Evolutionary conservation across 1,140 invertebrate species (phyloP).

Genomic region (Drosophila setifemur): DNA sequence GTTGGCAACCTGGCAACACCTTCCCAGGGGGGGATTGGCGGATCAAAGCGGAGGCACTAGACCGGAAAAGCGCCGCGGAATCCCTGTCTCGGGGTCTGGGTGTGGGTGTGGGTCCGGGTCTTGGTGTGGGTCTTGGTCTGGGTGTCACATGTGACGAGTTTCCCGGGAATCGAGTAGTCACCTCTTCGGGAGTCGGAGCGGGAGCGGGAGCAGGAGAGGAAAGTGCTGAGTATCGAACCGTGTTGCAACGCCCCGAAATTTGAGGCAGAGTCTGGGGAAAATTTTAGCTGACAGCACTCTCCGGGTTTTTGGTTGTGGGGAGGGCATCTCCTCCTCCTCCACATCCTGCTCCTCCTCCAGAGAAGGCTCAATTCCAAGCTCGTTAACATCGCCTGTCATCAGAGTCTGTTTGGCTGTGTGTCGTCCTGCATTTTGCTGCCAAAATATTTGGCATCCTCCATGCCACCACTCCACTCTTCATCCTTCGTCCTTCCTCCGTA

Average conservation of each 20-base stretch:
- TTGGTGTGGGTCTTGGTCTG: no score
- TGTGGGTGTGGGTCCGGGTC: no score
- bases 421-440: slow-evolving; percentile 68
- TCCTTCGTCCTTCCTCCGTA: not conserved
- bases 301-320: no score
- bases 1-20: slow-evolving; percentile 10
- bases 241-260: no score
- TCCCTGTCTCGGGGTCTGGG: no score
- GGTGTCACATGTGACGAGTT: slow-evolving; percentile 14
- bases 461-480: not conserved
- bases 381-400: slow-evolving; percentile 74
- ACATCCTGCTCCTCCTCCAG: not conserved
- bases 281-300: no score
- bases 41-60: slow-evolving; percentile 66
- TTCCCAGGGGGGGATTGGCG: slow-evolving; percentile 13
- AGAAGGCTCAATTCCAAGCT: slow-evolving; percentile 52
- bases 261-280: no score
- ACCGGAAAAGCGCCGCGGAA: slow-evolving; percentile 57
- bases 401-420: not conserved
- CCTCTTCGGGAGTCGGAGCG: no score
- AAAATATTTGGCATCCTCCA: slow-evolving; percentile 65
- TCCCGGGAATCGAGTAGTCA: not conserved
- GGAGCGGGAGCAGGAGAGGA: no score
- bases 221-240: no score
- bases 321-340: not conserved